Percentiles rank a stretch among this genome's conserved stretches.
Conservation (phyloP, 2,888 invertebrate species). For the Spodoptera littoralis region DNA sequence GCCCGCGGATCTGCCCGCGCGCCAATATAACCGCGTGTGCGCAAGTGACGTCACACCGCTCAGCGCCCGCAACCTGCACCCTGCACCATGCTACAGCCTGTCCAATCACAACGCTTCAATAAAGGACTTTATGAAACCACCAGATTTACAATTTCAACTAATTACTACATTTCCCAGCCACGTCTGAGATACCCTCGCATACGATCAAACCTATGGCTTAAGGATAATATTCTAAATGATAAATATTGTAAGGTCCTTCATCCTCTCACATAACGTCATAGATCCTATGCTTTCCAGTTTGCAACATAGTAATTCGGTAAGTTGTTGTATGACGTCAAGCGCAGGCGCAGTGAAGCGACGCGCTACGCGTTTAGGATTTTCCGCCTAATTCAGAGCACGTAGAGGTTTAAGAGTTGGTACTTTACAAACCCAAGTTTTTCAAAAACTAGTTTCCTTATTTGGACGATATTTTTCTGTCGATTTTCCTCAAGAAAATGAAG, state of each 20-base stretch:
- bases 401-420: constrained; percentile 15
- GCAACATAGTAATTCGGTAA: no score
- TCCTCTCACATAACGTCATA: neutral
- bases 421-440: constrained; percentile 15
- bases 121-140: neutral
- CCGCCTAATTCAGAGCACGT: constrained; percentile 44
- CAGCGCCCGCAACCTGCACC: constrained; percentile 47
- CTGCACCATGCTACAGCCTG: constrained; percentile 29
- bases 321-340: constrained; percentile 18
- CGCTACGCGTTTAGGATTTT: constrained; percentile 13
- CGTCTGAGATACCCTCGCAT: no score
- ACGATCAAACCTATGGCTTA: no score
- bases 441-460: neutral
- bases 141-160: no score
- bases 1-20: constrained; percentile 67
- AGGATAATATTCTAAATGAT: no score
- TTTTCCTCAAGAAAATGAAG: no score
- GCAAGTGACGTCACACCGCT: constrained; percentile 70
- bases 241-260: neutral
- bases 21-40: constrained; percentile 68
- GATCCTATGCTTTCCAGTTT: neutral
- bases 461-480: no score
- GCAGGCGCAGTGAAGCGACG: no score
- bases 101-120: neutral
- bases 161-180: no score